Conservation (phyloP, 2,888 invertebrate species). For the Seira musarum region DNA sequence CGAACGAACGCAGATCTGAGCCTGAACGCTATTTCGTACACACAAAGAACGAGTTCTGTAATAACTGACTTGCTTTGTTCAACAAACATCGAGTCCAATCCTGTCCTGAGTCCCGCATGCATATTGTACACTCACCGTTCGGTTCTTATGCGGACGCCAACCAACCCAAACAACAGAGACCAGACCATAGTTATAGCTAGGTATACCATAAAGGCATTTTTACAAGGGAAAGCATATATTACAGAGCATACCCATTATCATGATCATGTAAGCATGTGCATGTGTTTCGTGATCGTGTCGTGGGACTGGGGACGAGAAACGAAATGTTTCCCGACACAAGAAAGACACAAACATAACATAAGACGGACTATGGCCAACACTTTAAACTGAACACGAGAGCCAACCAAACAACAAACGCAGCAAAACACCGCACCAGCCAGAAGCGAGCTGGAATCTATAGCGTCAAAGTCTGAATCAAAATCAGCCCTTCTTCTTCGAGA, state of each 20-base stretch:
- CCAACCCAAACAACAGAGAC: no score
- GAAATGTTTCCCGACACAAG: background rate
- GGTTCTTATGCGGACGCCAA: no score
- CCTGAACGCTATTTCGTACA: no score
- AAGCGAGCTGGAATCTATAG: slow-evolving; percentile 44
- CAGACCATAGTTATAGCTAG: no score
- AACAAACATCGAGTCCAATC: no score
- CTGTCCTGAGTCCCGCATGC: no score
- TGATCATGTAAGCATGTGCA: background rate
- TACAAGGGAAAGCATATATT: background rate
- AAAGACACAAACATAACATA: slow-evolving; percentile 5
- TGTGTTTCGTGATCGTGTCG: no score
- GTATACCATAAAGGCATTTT: no score
- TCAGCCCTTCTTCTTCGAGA: slow-evolving; percentile 45
- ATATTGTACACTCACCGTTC: no score
- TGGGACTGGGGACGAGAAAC: background rate
- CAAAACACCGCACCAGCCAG: slow-evolving; percentile 33
- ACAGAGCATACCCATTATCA: slow-evolving; percentile 20
- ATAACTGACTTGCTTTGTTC: no score
- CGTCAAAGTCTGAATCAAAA: slow-evolving; percentile 50
- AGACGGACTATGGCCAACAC: slow-evolving; percentile 16
- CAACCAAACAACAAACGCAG: slow-evolving; percentile 27
- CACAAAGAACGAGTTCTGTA: no score
- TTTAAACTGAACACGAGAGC: slow-evolving; percentile 23
- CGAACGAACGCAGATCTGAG: no score